phyloP scores from a whole-genome alignment of 2,888 invertebrate species.

The Eristalis pertinax region DNA sequence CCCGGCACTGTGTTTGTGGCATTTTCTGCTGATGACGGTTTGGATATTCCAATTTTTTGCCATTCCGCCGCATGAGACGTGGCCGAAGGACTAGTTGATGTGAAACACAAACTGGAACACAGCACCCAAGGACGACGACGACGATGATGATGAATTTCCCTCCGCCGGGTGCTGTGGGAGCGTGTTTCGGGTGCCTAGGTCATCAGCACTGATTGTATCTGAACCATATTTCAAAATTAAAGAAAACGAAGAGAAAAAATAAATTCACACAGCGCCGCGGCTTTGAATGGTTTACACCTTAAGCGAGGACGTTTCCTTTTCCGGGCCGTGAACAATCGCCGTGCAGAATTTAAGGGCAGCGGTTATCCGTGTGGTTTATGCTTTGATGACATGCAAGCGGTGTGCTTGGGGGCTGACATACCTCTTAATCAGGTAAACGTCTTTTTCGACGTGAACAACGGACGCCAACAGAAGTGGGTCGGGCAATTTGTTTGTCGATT shows the following conservation, averaged over 20 bases:
- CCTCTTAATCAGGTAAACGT: background rate
- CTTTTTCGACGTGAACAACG: background rate
- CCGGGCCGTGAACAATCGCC: background rate
- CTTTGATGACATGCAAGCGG: background rate
- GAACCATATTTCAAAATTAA: slow-evolving; percentile 62
- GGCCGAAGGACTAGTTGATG: slow-evolving; percentile 41
- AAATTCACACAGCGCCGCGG: background rate
- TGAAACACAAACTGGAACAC: slow-evolving; percentile 23
- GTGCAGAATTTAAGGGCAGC: background rate
- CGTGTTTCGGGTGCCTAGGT: slow-evolving; percentile 46
- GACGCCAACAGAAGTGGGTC: background rate
- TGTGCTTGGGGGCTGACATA: background rate
- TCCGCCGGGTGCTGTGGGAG: slow-evolving; percentile 9
- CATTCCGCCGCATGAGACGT: slow-evolving; percentile 28
- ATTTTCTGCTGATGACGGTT: slow-evolving; percentile 39
- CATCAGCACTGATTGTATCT: slow-evolving; percentile 66
- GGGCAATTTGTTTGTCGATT: background rate
- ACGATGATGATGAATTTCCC: slow-evolving; percentile 59
- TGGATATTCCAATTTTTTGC: background rate
- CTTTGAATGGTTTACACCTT: background rate
- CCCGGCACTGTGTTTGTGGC: slow-evolving; percentile 27
- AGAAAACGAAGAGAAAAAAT: slow-evolving; percentile 13
- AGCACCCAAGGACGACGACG: slow-evolving; percentile 59
- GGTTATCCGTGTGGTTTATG: background rate
- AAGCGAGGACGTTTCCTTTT: background rate